Evolutionary conservation across 2,113 vertebrate genomes (phyloP).

Genomic region (Dipodomys spectabilis): DNA sequence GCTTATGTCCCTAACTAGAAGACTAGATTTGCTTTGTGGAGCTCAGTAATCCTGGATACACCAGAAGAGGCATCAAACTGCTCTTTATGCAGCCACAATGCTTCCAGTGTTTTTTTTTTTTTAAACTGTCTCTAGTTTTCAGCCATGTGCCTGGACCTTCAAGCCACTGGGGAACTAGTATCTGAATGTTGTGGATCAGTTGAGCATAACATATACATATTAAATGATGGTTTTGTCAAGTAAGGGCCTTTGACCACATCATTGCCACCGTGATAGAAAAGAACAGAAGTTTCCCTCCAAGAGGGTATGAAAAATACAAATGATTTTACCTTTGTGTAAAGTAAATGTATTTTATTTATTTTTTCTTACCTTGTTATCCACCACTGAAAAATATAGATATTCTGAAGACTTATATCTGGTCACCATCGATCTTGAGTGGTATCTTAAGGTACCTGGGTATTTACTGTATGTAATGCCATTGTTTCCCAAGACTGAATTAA

Average conservation of each 20-base stretch:
- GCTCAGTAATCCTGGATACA: no score
- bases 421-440: conserved; percentile 4
- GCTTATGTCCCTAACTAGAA: not conserved
- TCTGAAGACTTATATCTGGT: not conserved
- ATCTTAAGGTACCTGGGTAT: not conserved
- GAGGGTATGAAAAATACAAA: not conserved
- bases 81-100: not conserved
- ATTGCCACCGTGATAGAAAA: not conserved
- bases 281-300: conserved; percentile 7
- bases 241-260: not conserved
- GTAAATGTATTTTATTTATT: not conserved
- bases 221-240: conserved; percentile 43
- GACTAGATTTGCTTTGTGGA: not conserved
- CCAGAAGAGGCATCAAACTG: not conserved
- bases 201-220: not conserved
- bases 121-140: not conserved
- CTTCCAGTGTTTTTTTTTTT: not conserved
- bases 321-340: conserved; percentile 10
- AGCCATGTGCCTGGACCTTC: not conserved
- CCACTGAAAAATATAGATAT: not conserved
- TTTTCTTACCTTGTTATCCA: conserved; percentile 9
- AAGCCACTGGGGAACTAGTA: not conserved
- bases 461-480: not conserved
- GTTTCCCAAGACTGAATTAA: not conserved
- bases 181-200: not conserved